Evolutionary conservation across 1,140 invertebrate species (phyloP).

Genomic region (Drosophila funebris): DNA sequence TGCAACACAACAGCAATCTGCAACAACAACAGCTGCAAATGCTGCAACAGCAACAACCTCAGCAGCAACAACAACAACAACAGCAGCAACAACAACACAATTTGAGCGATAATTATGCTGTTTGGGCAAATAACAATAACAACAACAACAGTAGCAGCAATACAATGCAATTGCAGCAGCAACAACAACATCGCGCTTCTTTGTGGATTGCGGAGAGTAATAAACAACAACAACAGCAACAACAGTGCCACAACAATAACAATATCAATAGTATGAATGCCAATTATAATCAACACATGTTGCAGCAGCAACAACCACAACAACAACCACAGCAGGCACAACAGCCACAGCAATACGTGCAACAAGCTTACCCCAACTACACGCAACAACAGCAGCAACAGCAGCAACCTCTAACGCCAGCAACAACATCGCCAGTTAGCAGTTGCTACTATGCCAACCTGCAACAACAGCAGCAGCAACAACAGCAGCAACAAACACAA

Average conservation of each 20-base stretch:
- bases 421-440: slow-evolving; percentile 51
- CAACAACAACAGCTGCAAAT: slow-evolving; percentile 47
- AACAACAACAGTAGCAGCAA: slow-evolving; percentile 33
- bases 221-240: slow-evolving; percentile 61
- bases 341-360: slow-evolving; percentile 48
- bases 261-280: slow-evolving; percentile 53
- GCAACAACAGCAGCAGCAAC: slow-evolving; percentile 41
- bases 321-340: slow-evolving; percentile 44
- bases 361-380: slow-evolving; percentile 41
- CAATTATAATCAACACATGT: slow-evolving; percentile 69
- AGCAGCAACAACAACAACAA: slow-evolving; percentile 34
- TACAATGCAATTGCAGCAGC: slow-evolving; percentile 44
- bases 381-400: slow-evolving; percentile 43
- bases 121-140: slow-evolving; percentile 51
- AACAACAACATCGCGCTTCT: slow-evolving; percentile 43
- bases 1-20: slow-evolving; percentile 65
- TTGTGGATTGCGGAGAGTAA: slow-evolving; percentile 49
- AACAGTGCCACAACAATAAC: slow-evolving; percentile 45
- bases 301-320: slow-evolving; percentile 51
- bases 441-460: slow-evolving; percentile 50
- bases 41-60: slow-evolving; percentile 46
- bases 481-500: slow-evolving; percentile 35
- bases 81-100: slow-evolving; percentile 53
- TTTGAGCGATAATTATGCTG: slow-evolving; percentile 51
- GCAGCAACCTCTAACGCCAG: slow-evolving; percentile 41